Conservation (phyloP, 2,797 vertebrate genomes). For the Manis pentadactyla region DNA sequence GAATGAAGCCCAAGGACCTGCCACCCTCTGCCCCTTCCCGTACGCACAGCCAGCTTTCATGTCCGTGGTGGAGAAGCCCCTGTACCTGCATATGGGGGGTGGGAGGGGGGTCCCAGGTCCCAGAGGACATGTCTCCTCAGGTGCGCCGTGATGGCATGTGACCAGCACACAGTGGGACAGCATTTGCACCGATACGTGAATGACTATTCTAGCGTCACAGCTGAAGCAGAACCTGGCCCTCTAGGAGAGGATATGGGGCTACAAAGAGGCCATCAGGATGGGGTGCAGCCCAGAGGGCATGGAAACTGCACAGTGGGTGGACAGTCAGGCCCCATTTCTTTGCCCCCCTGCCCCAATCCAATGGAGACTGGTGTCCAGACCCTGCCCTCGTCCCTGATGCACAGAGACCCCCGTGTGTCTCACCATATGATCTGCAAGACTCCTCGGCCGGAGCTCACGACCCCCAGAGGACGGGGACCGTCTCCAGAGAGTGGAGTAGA, state of each 20-base stretch:
- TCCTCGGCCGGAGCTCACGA: fast-evolving
- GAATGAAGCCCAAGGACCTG: neutral
- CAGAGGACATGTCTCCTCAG: fast-evolving
- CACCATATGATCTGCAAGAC: neutral
- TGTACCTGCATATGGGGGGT: fast-evolving
- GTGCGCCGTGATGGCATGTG: fast-evolving
- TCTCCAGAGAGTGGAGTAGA: too few relatives aligned
- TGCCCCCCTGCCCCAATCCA: neutral
- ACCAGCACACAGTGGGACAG: fast-evolving
- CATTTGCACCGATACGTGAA: too few relatives aligned
- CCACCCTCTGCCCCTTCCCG: neutral
- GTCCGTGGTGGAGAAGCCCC: fast-evolving
- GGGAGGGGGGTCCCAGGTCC: too few relatives aligned
- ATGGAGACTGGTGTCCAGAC: fast-evolving
- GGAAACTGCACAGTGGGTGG: neutral
- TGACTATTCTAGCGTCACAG: fast-evolving
- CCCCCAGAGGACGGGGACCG: too few relatives aligned
- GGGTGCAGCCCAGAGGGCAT: too few relatives aligned
- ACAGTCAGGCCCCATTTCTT: neutral
- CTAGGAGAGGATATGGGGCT: neutral
- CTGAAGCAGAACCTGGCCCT: neutral
- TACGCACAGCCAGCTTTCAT: fast-evolving
- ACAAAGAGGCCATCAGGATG: too few relatives aligned
- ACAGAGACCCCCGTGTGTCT: fast-evolving
- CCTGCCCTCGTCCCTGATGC: fast-evolving